phyloP scores from a whole-genome alignment of 1,140 invertebrate species.

The Drosophila simulans region DNA sequence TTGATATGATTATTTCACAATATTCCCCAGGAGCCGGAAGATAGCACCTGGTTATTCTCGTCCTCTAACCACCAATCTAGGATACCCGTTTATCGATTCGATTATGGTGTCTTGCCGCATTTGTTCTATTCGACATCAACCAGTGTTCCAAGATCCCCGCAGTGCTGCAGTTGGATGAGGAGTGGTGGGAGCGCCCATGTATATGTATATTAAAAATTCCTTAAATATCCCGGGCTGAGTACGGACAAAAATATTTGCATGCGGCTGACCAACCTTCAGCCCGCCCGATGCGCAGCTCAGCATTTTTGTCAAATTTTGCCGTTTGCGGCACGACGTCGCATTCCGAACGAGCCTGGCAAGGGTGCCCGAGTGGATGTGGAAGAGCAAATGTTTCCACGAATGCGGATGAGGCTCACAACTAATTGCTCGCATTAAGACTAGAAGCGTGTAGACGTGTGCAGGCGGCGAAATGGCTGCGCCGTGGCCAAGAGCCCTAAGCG shows the following conservation, averaged over 20 bases:
- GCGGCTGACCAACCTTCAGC: conserved; percentile 47
- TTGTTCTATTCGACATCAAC: no score
- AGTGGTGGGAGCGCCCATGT: no score
- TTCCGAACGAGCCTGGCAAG: conserved; percentile 49
- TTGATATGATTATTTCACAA: no score
- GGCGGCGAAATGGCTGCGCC: conserved; percentile 69
- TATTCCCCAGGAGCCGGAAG: no score
- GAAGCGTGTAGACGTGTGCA: conserved; percentile 49
- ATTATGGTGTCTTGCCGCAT: no score
- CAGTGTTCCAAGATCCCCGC: no score
- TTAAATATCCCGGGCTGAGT: conserved; percentile 52
- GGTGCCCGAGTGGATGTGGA: neutral
- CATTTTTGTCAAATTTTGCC: conserved; percentile 76
- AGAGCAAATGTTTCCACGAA: conserved; percentile 21
- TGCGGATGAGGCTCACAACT: conserved; percentile 51
- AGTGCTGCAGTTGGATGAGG: no score
- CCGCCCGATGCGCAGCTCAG: conserved; percentile 28
- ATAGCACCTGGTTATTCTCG: no score
- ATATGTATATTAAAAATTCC: conserved; percentile 80
- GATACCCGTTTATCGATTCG: no score
- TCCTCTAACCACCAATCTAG: no score
- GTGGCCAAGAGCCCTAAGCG: conserved; percentile 59
- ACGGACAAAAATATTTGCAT: conserved; percentile 71
- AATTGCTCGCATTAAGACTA: conserved; percentile 57
- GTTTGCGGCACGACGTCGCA: conserved; percentile 61